Evolutionary conservation across 2,888 invertebrate genomes (phyloP).

Genomic region (Hylaea fasciaria): DNA sequence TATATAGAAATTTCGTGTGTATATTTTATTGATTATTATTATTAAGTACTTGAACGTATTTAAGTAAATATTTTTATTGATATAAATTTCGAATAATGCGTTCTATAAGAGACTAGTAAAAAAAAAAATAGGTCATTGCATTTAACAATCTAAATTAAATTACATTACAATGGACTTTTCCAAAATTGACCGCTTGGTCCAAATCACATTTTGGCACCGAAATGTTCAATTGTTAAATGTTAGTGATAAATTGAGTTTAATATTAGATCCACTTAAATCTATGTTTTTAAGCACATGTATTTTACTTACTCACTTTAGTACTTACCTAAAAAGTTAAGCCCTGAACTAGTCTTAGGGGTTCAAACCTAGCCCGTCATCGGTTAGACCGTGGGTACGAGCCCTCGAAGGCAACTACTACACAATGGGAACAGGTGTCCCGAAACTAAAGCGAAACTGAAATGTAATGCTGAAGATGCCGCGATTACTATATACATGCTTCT

Average conservation of each 20-base stretch:
- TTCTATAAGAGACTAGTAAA: not conserved
- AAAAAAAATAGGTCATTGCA: not conserved
- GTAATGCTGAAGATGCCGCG: conserved; percentile 7
- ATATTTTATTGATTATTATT: too few species aligned
- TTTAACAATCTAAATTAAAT: not conserved
- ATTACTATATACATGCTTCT: not conserved
- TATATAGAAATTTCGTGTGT: not conserved
- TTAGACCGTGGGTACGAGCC: conserved; percentile 5
- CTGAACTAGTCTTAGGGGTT: not conserved
- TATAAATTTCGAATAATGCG: not conserved
- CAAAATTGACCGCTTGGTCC: conserved; percentile 11
- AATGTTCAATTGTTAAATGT: conserved; percentile 1
- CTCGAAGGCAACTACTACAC: conserved; percentile 2
- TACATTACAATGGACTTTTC: conserved; percentile 2
- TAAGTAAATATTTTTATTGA: not conserved
- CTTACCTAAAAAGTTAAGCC: not conserved
- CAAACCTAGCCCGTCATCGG: conserved; percentile 4
- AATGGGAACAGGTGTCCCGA: conserved; percentile 10
- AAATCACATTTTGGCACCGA: conserved; percentile 13
- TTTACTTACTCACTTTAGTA: not conserved
- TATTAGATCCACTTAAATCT: not conserved
- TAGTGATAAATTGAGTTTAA: not conserved
- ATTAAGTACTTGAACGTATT: not conserved
- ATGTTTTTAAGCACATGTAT: not conserved
- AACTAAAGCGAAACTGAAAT: conserved; percentile 3